These are phyloP conservation scores for Tiliqua scincoides DNA, from an alignment of 2,113 vertebrate genomes.

Conservation along the genomic window DNA sequence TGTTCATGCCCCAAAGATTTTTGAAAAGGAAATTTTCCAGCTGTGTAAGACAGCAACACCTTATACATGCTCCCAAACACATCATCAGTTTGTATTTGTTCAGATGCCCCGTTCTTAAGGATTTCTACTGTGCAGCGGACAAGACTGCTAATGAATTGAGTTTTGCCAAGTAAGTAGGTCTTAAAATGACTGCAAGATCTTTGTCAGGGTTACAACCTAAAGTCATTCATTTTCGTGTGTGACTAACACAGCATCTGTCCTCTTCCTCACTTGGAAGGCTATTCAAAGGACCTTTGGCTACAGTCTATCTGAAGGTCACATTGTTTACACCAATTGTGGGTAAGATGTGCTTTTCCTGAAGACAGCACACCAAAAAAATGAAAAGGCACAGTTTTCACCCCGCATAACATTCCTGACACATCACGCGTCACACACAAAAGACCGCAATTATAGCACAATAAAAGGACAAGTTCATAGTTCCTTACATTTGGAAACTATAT, in stretches of 20 bases:
- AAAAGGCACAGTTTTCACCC: slow-evolving; percentile 65
- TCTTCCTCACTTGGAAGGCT: slow-evolving; percentile 55
- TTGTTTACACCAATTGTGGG: slow-evolving; percentile 74
- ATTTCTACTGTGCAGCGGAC: background rate
- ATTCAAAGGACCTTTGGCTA: slow-evolving; percentile 75
- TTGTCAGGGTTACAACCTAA: slow-evolving; percentile 4
- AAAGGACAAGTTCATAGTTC: background rate
- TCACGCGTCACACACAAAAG: slow-evolving; percentile 24
- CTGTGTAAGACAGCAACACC: background rate
- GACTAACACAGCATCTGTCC: background rate
- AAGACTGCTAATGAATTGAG: background rate
- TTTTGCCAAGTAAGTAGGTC: background rate
- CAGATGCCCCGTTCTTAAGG: background rate
- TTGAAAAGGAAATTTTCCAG: background rate
- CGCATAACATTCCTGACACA: slow-evolving; percentile 27
- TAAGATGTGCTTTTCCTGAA: slow-evolving; percentile 73
- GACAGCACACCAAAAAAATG: slow-evolving; percentile 66
- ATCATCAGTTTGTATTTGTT: background rate
- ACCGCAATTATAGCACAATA: slow-evolving; percentile 34
- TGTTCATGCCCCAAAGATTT: background rate
- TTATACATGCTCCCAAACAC: background rate
- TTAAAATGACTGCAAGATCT: background rate
- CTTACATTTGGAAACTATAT: slow-evolving; percentile 7
- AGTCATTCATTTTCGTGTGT: slow-evolving; percentile 41
- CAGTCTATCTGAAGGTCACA: slow-evolving; percentile 70